Percentiles rank a stretch among this genome's conserved stretches.
These are phyloP conservation scores for Sebastes kiyomatsui DNA, from an alignment of 2,797 vertebrate genomes.

Conservation along the genomic window DNA sequence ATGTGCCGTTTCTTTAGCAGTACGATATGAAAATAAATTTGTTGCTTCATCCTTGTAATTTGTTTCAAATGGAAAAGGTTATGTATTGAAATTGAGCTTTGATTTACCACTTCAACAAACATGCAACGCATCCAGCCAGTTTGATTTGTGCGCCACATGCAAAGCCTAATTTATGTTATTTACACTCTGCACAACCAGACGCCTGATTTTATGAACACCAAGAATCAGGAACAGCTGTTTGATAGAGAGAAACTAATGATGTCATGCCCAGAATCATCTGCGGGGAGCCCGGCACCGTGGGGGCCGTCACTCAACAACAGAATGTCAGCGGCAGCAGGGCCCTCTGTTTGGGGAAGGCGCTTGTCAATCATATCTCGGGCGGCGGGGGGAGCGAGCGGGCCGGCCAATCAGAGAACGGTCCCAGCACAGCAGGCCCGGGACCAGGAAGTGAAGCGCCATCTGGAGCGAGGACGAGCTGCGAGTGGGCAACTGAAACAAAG, in stretches of 20 bases:
- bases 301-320: slow-evolving; percentile 73
- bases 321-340: slow-evolving; percentile 57
- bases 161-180: slow-evolving; percentile 60
- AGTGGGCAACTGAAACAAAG: slow-evolving; percentile 72
- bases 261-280: slow-evolving; percentile 74
- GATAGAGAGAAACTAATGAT: slow-evolving; percentile 79
- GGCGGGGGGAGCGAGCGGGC: slow-evolving; percentile 68
- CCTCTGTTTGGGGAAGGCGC: slow-evolving; percentile 80
- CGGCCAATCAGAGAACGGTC: slow-evolving; percentile 77
- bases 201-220: slow-evolving; percentile 52
- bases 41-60: slow-evolving; percentile 11
- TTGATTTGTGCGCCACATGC: slow-evolving; percentile 26
- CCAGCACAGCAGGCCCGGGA: slow-evolving; percentile 80
- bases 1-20: background rate
- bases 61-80: slow-evolving; percentile 6
- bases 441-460: slow-evolving; percentile 82
- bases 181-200: slow-evolving; percentile 51
- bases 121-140: slow-evolving; percentile 15
- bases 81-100: slow-evolving; percentile 2
- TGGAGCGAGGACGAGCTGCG: slow-evolving; percentile 75
- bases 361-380: slow-evolving; percentile 77
- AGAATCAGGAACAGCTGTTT: slow-evolving; percentile 76
- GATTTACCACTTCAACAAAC: slow-evolving; percentile 41
- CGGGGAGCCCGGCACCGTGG: slow-evolving; percentile 60
- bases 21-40: background rate